phyloP scores from a whole-genome alignment of 1,140 invertebrate species.

The Ips nitidus region DNA sequence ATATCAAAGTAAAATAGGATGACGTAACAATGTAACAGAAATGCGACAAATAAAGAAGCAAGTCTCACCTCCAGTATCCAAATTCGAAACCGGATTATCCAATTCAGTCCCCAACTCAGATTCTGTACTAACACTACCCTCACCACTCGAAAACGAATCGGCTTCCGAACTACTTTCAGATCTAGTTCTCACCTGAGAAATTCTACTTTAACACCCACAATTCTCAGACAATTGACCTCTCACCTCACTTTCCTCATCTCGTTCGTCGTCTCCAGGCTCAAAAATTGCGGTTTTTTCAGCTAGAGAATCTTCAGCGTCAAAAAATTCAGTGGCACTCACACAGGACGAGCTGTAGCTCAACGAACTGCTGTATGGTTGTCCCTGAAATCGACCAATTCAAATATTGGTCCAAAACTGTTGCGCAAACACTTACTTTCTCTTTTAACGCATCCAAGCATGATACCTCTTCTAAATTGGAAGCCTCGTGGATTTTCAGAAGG shows the following conservation, averaged over 20 bases:
- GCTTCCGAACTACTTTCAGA: conserved; percentile 69
- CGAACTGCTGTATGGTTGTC: conserved; percentile 60
- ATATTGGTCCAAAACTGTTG: background rate
- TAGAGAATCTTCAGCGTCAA: conserved; percentile 72
- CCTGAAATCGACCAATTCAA: conserved; percentile 3
- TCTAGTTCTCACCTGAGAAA: conserved; percentile 44
- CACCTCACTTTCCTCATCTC: conserved; percentile 30
- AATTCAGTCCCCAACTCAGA: conserved; percentile 62
- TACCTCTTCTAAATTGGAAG: conserved; percentile 60
- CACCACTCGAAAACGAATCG: conserved; percentile 62
- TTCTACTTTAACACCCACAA: conserved; percentile 20
- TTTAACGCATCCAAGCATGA: conserved; percentile 56
- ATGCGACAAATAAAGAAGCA: too few species aligned
- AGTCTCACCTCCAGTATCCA: conserved; percentile 44
- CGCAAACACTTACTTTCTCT: conserved; percentile 50
- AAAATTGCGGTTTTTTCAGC: conserved; percentile 35
- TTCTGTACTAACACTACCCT: conserved; percentile 71
- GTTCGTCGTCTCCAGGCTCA: conserved; percentile 23
- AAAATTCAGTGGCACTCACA: conserved; percentile 82
- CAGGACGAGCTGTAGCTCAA: conserved; percentile 75
- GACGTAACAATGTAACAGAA: too few species aligned
- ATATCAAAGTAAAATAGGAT: too few species aligned
- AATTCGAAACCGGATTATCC: conserved; percentile 47
- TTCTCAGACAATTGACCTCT: background rate
- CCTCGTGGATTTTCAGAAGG: conserved; percentile 68